Evolutionary conservation across 2,797 vertebrate species (phyloP).

Genomic region (Hippopotamyrus pictus): DNA sequence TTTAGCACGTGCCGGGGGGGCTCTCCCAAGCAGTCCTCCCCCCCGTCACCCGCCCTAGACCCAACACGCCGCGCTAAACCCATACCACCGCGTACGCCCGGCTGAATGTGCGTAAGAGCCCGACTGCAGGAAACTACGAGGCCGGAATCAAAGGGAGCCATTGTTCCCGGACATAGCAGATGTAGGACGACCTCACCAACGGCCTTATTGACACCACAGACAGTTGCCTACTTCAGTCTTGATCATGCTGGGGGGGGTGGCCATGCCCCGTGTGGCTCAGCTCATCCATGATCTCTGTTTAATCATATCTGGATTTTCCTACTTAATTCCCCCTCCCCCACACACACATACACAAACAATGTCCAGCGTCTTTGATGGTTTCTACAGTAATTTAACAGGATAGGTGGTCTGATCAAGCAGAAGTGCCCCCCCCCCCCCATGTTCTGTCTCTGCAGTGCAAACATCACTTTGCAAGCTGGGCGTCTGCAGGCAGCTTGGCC

Average conservation of each 20-base stretch:
- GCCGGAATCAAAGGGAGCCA: neutral
- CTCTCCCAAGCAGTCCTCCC: neutral
- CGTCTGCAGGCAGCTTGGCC: neutral
- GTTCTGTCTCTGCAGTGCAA: neutral
- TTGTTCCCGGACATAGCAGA: neutral
- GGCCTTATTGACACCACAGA: neutral
- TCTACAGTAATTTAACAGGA: neutral
- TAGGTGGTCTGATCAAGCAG: neutral
- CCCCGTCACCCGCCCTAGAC: neutral
- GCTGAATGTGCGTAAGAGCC: neutral
- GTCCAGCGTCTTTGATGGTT: neutral
- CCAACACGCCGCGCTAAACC: neutral
- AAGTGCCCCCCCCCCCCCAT: neutral
- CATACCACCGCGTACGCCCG: too few relatives aligned
- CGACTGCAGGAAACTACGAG: neutral
- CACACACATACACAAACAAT: conserved; percentile 30
- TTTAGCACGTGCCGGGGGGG: neutral
- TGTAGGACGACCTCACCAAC: too few relatives aligned
- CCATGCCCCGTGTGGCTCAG: conserved; percentile 19
- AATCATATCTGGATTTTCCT: conserved; percentile 44
- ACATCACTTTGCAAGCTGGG: neutral
- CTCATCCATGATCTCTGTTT: conserved; percentile 44
- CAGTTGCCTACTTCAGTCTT: neutral
- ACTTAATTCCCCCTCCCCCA: conserved; percentile 37
- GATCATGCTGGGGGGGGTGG: conserved; percentile 2